These are phyloP conservation scores for Plecotus auritus DNA, from an alignment of 2,113 vertebrate genomes.

Conservation along the genomic window DNA sequence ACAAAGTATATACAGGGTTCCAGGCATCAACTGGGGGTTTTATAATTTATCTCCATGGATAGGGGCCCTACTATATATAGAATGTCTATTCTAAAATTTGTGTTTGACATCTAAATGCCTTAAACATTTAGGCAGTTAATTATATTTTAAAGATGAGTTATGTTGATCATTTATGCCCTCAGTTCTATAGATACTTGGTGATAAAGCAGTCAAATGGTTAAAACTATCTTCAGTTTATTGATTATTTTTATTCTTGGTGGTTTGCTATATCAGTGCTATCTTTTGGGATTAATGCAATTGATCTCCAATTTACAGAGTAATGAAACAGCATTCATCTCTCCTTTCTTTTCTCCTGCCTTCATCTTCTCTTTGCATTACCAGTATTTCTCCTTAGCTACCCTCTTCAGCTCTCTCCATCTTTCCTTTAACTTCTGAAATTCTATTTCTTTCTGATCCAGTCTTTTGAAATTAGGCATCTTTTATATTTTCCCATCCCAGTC, in stretches of 20 bases:
- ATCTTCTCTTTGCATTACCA: not conserved
- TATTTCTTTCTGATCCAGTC: not conserved
- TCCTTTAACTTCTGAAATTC: not conserved
- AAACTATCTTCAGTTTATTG: not conserved
- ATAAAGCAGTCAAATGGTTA: conserved; percentile 6
- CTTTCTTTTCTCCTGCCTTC: not conserved
- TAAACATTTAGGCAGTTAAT: not conserved
- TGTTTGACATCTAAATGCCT: not conserved
- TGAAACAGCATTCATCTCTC: not conserved
- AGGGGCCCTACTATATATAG: not conserved
- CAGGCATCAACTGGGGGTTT: not conserved
- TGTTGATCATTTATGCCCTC: not conserved
- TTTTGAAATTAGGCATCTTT: not conserved
- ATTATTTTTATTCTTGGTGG: not conserved
- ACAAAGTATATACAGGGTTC: not conserved
- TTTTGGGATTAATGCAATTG: not conserved
- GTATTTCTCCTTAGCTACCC: not conserved
- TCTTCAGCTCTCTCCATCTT: not conserved
- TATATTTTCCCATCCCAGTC: not conserved
- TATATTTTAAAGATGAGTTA: not conserved
- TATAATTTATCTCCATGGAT: not conserved
- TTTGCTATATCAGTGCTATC: not conserved
- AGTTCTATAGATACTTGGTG: not conserved
- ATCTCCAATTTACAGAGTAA: not conserved
- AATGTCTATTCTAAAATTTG: conserved; percentile 17